A percentile compares a stretch with the other conserved stretches of the same genome.
Evolutionary conservation across 1,140 invertebrate species (phyloP).

Genomic region (Zaprionus lachaisei): DNA sequence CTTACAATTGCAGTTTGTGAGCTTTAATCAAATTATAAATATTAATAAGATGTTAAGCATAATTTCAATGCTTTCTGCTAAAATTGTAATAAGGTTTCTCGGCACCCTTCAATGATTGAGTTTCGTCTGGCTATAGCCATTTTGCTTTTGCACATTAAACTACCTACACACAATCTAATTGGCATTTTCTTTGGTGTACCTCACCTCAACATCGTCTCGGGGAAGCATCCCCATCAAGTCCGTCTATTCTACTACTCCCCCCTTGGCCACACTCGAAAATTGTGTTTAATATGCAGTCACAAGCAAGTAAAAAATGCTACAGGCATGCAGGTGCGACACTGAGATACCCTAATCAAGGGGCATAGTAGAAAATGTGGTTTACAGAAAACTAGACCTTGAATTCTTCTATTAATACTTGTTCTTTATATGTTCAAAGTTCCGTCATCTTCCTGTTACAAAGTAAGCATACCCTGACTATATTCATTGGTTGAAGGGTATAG

Average conservation of each 20-base stretch:
- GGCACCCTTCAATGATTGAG: conserved; percentile 26
- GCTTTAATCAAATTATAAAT: conserved; percentile 50
- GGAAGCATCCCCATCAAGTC: background rate
- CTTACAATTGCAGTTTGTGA: too few relatives aligned
- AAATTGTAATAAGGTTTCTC: conserved; percentile 36
- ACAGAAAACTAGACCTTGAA: background rate
- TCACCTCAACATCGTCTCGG: conserved; percentile 18
- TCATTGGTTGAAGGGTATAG: background rate
- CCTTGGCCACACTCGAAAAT: conserved; percentile 14
- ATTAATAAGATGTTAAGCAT: conserved; percentile 43
- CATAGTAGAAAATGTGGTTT: background rate
- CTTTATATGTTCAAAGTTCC: too few relatives aligned
- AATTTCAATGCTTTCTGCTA: conserved; percentile 39
- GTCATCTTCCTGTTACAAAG: background rate
- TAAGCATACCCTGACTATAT: background rate
- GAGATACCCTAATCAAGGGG: background rate
- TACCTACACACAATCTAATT: conserved; percentile 37
- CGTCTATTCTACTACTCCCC: background rate
- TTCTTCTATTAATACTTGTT: too few relatives aligned
- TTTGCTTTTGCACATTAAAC: conserved; percentile 14
- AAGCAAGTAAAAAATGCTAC: background rate
- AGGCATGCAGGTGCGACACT: background rate
- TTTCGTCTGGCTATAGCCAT: conserved; percentile 1
- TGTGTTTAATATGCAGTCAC: conserved; percentile 42
- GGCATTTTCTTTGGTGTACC: conserved; percentile 12